A percentile compares a stretch with the other conserved stretches of the same genome.
Evolutionary conservation across 2,797 vertebrate species (phyloP).

Genomic region (Cryptoprocta ferox): DNA sequence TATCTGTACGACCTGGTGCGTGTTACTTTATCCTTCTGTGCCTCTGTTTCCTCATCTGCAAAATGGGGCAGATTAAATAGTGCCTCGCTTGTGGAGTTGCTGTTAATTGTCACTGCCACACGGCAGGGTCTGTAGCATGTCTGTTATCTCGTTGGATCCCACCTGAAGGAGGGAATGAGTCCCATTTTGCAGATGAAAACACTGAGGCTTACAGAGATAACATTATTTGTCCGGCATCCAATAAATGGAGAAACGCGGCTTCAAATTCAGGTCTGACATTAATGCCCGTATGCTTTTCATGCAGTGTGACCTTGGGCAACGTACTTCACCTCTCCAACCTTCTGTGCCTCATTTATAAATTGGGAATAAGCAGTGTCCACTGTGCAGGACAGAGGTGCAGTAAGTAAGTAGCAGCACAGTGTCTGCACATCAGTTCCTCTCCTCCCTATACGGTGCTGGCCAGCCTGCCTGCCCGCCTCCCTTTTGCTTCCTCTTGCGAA

Average conservation of each 20-base stretch:
- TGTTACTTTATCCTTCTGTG: neutral
- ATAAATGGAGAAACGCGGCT: neutral
- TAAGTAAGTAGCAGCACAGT: neutral
- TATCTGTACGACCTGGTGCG: neutral
- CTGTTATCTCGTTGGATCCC: neutral
- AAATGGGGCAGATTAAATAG: neutral
- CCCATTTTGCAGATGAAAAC: neutral
- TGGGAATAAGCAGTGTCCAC: neutral
- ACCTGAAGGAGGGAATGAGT: neutral
- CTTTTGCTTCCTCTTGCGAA: neutral
- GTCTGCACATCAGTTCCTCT: neutral
- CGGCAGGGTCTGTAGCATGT: neutral
- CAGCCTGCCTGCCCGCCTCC: neutral
- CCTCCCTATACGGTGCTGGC: neutral
- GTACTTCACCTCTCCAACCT: neutral
- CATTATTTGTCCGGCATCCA: neutral
- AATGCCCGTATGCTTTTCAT: neutral
- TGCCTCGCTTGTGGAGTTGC: neutral
- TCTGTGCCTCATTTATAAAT: neutral
- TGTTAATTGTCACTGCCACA: rapidly evolving
- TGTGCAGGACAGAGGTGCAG: neutral
- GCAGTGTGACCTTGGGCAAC: neutral
- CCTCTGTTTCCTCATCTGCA: neutral
- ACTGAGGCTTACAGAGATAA: neutral
- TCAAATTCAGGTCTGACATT: neutral